Evolutionary conservation across 2,888 invertebrate species (phyloP), one percentile per base, ranked within the genome.

Genomic region (Mesorhabditis sp.): DNA sequence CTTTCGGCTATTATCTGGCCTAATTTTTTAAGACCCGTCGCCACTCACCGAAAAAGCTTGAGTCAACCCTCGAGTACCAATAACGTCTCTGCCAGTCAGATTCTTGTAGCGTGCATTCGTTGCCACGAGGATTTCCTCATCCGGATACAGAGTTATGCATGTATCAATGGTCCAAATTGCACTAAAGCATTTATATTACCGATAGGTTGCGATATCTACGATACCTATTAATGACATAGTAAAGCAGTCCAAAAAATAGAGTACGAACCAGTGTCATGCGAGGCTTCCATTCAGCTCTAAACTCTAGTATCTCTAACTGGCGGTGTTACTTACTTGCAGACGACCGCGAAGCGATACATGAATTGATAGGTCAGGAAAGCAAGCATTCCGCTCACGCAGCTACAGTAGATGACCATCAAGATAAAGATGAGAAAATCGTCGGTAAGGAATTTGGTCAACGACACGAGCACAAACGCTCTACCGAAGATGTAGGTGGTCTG

Each of bases 321-420:
- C 7, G 2, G n/a, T 2, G 58, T 50, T 10, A 50, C 58, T 50
- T 50, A 50, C 58, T n/a, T 50, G n/a, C 58, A 50, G n/a, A 50
- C 58, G 58, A 50, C 58, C 58, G n/a, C 58, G n/a, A 13, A 50
- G n/a, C 58, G 58, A 50, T 50, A 50, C 10, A 50, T 13, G n/a
- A 50, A 50, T n/a, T 50, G 58, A 50, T 13, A 50, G 58, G 7
- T 50, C 10, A 50, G 58, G n/a, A 50, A 50, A n/a, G 10, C 7
- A 50, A 50, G 58, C 58, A 50, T 13, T 50, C n/a, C 10, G 10
- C 10, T 13, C 10, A 50, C 7, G n/a, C 58, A 10, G 58, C 58
- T 50, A n/a, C 58, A 50, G n/a, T 50, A 50, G 58, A 50, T 10
- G n/a, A 50, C n/a, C 58, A 50, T 50, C 58, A 50, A 50, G 10